Evolutionary conservation across 2,888 invertebrate genomes (phyloP), one percentile per base, ranked within the genome.

Genomic region (Pocota personata): DNA sequence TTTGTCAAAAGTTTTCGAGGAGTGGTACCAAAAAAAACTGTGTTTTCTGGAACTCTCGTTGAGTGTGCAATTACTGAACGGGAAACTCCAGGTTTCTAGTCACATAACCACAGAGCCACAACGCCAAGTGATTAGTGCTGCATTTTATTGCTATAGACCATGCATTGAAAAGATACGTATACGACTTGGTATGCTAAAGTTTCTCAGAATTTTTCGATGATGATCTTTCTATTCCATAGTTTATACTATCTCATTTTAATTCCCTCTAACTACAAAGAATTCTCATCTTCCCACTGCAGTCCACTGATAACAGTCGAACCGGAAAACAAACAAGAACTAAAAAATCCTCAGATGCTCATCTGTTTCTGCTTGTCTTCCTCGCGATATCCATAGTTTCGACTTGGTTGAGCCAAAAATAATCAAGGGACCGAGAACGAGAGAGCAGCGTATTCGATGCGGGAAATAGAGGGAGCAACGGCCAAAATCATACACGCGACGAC

Each of bases 401-500:
- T 64, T 40, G n/a, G 16, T 19, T 52, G 40, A 48, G 50, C 66
- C 82, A 71, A 80, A 76, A 86, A 80, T 80, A 76, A 66, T 58
- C 82, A 76, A 71, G 43, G 52, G 58, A 62, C 46, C 16, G 40
- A 58, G 14, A 35, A 57, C 16, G 46, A 19, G 32, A 66, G 35
- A 50, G 24, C 48, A 21, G n/a, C 32, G 21, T 21, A 37, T 55
- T 57, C 71, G 12, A 37, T n/a, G 30, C 14, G 40, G 21, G 69
- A 62, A 55, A 35, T 55, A 60, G 58, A 76, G 75, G 71, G 84
- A 84, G 84, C 84, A 84, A 84, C 84, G 84, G 73, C 84, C 84
- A 84, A 58, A 57, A 62, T 37, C 50, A 64, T 30, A 84, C 75
- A 84, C 73, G 75, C 79, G 79, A 67, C 19, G 50, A 73, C 64